phyloP scores from a whole-genome alignment of 64 coral and sea anemone species.

The Platygyra sinensis region DNA sequence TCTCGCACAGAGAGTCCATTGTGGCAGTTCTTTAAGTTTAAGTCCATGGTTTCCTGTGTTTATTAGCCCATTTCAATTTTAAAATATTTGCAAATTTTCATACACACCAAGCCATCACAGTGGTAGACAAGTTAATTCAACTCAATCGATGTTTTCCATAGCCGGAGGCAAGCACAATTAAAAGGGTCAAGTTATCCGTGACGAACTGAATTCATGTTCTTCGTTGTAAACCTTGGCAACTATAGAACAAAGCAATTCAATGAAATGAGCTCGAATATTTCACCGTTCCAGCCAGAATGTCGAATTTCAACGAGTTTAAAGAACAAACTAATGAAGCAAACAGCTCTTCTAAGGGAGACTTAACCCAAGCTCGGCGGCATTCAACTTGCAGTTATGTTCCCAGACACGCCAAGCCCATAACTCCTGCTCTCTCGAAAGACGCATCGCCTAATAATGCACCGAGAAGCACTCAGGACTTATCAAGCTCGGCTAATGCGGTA shows the following conservation, averaged over 20 bases:
- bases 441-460: background rate
- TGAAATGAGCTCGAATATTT: background rate
- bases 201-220: slow-evolving; percentile 14
- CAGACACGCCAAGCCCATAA: background rate
- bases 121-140: background rate
- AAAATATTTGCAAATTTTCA: background rate
- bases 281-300: background rate
- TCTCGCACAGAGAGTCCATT: background rate
- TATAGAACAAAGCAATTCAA: too few relatives aligned
- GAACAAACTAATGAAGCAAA: background rate
- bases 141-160: background rate
- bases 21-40: too few relatives aligned
- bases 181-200: background rate
- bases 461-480: background rate
- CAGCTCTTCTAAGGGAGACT: background rate
- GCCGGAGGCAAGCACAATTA: background rate
- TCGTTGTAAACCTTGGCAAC: background rate
- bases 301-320: background rate
- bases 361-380: background rate
- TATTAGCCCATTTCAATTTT: background rate
- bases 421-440: background rate
- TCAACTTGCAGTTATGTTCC: background rate
- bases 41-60: too few relatives aligned
- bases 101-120: background rate
- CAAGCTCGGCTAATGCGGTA: background rate